phyloP scores from a whole-genome alignment of 1,140 invertebrate genomes.

The Yoshiicerus persimilis region DNA sequence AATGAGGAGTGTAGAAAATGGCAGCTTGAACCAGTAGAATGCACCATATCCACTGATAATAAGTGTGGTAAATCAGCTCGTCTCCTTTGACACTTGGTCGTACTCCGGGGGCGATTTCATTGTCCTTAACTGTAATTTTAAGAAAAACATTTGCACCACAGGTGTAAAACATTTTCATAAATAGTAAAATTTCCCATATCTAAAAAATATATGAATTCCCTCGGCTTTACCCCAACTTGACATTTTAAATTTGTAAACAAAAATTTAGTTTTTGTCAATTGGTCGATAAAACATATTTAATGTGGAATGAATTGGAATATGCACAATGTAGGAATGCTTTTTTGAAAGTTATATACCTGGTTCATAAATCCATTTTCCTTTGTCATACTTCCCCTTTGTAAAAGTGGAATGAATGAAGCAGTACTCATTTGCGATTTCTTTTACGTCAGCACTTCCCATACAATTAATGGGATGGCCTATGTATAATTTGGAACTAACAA shows the following conservation, averaged over 20 bases:
- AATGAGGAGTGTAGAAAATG: conserved; percentile 87
- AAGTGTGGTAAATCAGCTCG: conserved; percentile 64
- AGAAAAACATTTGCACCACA: neutral
- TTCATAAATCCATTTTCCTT: neutral
- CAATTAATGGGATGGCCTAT: conserved; percentile 64
- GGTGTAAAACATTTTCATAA: no score
- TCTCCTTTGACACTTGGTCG: neutral
- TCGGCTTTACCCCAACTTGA: no score
- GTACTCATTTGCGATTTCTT: neutral
- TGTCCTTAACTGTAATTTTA: neutral
- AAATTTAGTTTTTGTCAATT: no score
- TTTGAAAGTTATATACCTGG: neutral
- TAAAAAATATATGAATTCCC: no score
- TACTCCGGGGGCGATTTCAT: neutral
- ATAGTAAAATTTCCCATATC: no score
- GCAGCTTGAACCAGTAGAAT: conserved; percentile 80
- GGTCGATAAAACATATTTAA: no score
- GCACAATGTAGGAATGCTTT: no score
- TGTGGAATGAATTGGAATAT: no score
- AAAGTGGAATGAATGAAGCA: conserved; percentile 8
- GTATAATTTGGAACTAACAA: conserved; percentile 65
- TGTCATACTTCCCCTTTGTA: neutral
- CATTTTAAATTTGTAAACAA: no score
- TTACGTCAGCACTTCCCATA: conserved; percentile 1
- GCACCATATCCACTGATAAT: conserved; percentile 91